Evolutionary conservation across 2,888 invertebrate species (phyloP), one percentile per base, ranked within the genome.

Genomic region (Eupithecia pulchellata): DNA sequence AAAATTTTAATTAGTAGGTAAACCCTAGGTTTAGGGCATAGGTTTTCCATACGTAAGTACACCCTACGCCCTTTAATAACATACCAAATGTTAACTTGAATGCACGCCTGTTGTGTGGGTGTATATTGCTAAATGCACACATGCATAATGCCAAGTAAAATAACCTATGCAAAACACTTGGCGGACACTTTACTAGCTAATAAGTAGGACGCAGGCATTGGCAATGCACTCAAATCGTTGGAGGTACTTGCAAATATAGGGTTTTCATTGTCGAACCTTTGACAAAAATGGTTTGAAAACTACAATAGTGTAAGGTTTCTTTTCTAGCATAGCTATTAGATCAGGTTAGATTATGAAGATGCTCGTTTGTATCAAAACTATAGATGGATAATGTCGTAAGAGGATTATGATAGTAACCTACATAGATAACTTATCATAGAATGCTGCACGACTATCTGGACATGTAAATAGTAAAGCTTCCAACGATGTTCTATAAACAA

Each of bases 81-180:
- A 39, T 17, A 17, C 52, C 9, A 57, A 3, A 30, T 8, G 17
- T 57, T 58, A 17, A n/a, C 29, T 6, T 30, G 32, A 61, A 34
- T 61, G 36, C 58, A 14, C 36, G 8, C 30, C 42, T 60, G 39
- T 36, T 66, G 71, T 42, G 86, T 84, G 76, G 86, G 87, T 81
- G 87, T 84, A 77, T 77, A 80, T 84, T 86, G 82, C 85, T 84
- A 85, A 85, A 87, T 80, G 80, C 77, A 82, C 74, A 76, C 73
- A 77, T 76, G 63, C 71, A 72, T 67, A 68, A 71, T 68, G 69
- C 62, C 71, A 55, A 60, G 64, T 67, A 57, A 73, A 57, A 68
- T 73, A 69, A 69, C 66, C 57, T 68, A 69, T 73, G 64, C 73
- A 66, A 69, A 66, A 64, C 72, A 66, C 63, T 69, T 42, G 68